Conservation (phyloP, 2,888 invertebrate species). For the Drosophila mimetica region DNA sequence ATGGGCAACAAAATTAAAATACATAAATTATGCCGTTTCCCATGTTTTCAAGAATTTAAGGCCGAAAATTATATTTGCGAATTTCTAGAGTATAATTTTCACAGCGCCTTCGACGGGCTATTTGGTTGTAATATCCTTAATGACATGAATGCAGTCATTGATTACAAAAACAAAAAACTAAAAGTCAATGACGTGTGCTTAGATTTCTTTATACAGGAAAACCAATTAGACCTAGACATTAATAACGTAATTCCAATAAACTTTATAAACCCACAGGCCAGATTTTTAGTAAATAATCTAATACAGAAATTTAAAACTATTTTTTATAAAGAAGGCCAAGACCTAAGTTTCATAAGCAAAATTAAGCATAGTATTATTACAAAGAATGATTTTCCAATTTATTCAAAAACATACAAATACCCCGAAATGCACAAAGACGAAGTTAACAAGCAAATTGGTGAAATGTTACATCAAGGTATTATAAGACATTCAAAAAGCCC, state of each 20-base stretch:
- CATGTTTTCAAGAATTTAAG: conserved; percentile 8
- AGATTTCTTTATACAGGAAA: conserved; percentile 4
- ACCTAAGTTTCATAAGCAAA: conserved; percentile 1
- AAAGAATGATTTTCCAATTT: conserved; percentile 5
- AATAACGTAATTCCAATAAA: conserved; percentile 3
- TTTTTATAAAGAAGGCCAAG: conserved; percentile 11
- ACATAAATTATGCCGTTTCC: conserved; percentile 3
- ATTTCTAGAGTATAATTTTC: conserved; percentile 6
- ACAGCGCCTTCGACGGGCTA: background rate
- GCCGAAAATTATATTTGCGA: conserved; percentile 4
- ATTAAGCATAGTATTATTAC: conserved; percentile 4
- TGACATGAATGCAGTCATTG: conserved; percentile 10
- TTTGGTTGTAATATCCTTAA: conserved; percentile 1
- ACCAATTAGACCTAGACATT: background rate
- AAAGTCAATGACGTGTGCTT: conserved; percentile 1
- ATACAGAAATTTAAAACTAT: background rate
- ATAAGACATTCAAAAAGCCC: conserved; percentile 12
- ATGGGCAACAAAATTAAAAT: conserved; percentile 14
- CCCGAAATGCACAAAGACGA: conserved; percentile 14
- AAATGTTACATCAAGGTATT: conserved; percentile 12
- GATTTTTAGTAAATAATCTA: background rate
- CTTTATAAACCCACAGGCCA: background rate
- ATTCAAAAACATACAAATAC: conserved; percentile 8
- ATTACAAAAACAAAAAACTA: conserved; percentile 2
- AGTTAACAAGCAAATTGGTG: conserved; percentile 9